Conservation (phyloP, 2,888 invertebrate species). For the Marronus borbonicus region DNA sequence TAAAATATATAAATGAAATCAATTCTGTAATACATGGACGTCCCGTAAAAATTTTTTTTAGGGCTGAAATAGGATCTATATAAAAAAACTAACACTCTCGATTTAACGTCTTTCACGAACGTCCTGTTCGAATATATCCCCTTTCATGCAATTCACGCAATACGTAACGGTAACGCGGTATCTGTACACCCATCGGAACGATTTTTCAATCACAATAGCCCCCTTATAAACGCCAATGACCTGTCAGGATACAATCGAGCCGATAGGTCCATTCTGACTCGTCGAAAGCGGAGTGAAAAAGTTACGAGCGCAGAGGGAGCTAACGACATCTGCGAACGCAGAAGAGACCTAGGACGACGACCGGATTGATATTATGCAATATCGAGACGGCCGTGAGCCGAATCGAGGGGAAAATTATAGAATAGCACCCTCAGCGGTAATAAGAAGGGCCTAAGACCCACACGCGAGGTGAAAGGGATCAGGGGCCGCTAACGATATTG, state of each 20-base stretch:
- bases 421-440: not conserved
- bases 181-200: not conserved
- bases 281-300: not conserved
- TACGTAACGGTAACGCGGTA: not conserved
- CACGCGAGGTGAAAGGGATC: too few relatives aligned
- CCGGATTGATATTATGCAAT: slow-evolving; percentile 21
- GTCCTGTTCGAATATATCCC: not conserved
- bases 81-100: too few relatives aligned
- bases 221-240: not conserved
- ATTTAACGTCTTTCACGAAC: not conserved
- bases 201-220: not conserved
- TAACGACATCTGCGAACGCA: not conserved
- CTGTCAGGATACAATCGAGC: slow-evolving; percentile 1
- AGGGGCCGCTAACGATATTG: too few relatives aligned
- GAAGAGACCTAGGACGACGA: not conserved
- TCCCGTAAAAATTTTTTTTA: too few relatives aligned
- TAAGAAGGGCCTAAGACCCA: too few relatives aligned
- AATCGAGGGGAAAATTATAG: slow-evolving; percentile 5
- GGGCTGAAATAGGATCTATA: too few relatives aligned
- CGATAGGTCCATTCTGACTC: not conserved
- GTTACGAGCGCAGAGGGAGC: slow-evolving; percentile 9
- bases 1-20: too few relatives aligned
- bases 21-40: too few relatives aligned
- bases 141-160: not conserved
- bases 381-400: slow-evolving; percentile 6